Evolutionary conservation across 2,888 invertebrate species (phyloP), one percentile per base, ranked within the genome.

Genomic region (Synanthedon vespiformis): DNA sequence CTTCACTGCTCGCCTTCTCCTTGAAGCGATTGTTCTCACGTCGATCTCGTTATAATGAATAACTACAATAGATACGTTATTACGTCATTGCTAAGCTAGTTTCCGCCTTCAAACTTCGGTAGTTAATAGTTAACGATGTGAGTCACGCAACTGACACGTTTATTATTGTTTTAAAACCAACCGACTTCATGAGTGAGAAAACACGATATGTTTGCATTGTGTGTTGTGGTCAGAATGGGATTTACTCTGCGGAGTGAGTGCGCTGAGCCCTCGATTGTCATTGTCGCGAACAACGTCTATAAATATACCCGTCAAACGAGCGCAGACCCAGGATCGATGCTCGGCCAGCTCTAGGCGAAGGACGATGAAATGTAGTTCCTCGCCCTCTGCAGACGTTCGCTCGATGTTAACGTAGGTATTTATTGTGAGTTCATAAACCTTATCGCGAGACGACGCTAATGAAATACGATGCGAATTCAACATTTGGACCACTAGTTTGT

Each of bases 81-180:
- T 85, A 83, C 86, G 86, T 87, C 86, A 87, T 76, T 77, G 68
- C 74, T 72, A 72, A 75, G 76, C 77, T 64, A 74, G 80, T 84
- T 87, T 87, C 86, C 86, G 86, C 84, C 80, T 84, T 80, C 68
- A 72, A 77, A 77, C 72, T 83, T 86, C 73, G 74, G 72, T 76
- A 74, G 77, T 73, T 80, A 83, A 81, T 75, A 74, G 77, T 73
- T 80, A 83, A 81, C 76, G 67, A 80, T 68, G 64, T 86, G 84
- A 86, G 81, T 86, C 86, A 86, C 80, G 81, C 80, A 71, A 80
- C 71, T 71, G 70, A 73, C 74, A 76, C 66, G 71, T 74, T 75
- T 72, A 14, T 44, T 44, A 44, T 44, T 44, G 44, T 44, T 44
- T n/a, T 44, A 44, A 13, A 22, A 22, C 22, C 22, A 22, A 12